A percentile compares a stretch with the other conserved stretches of the same genome.
Evolutionary conservation across 2,797 vertebrate genomes (phyloP).

Genomic region (Gallinago solitaria): DNA sequence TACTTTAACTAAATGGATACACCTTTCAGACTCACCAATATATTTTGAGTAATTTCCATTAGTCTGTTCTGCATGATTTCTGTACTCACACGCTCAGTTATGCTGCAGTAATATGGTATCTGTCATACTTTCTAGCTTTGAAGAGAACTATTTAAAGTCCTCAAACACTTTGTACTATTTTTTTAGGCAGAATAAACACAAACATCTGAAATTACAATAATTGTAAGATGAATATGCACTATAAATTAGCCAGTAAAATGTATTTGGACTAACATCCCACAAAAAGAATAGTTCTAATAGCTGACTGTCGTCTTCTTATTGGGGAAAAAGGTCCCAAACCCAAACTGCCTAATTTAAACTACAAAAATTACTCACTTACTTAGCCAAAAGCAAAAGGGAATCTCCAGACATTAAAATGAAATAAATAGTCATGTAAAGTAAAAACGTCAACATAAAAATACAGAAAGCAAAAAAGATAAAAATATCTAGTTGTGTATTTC

Average conservation of each 20-base stretch:
- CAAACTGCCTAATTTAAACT: not conserved
- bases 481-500: not conserved
- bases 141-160: not conserved
- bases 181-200: conserved; percentile 1
- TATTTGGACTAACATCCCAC: not conserved
- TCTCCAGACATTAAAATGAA: not conserved
- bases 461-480: not conserved
- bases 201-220: not conserved
- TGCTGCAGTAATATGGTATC: not conserved
- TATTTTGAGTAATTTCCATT: conserved; percentile 12
- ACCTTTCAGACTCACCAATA: not conserved
- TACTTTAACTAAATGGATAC: not conserved
- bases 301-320: not conserved
- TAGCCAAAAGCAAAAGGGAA: not conserved
- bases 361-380: not conserved
- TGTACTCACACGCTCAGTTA: not conserved
- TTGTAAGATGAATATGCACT: not conserved
- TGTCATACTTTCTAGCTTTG: not conserved
- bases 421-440: not conserved
- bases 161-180: not conserved
- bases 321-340: not conserved
- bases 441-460: not conserved
- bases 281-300: not conserved
- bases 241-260: not conserved
- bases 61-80: not conserved